A percentile compares a stretch with the other conserved stretches of the same genome.
phyloP scores from a whole-genome alignment of 2,888 invertebrate species.

The Dicycla oo region DNA sequence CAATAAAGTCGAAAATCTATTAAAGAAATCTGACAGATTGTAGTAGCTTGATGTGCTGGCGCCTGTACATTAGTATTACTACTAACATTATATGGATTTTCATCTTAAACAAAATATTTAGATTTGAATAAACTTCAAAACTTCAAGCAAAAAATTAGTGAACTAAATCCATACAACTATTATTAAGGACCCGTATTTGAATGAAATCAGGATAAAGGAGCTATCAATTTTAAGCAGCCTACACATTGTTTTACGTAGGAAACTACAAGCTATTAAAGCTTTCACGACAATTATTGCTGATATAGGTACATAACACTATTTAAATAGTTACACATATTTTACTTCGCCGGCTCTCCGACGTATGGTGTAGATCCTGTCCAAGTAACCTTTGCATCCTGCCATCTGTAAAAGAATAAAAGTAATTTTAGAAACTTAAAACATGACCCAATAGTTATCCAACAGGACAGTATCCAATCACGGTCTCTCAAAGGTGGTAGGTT shows the following conservation, averaged over 20 bases:
- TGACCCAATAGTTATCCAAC: not conserved
- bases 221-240: not conserved
- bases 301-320: not conserved
- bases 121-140: not conserved
- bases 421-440: not conserved
- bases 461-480: too few relatives aligned
- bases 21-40: too few relatives aligned
- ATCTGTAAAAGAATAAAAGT: constrained; percentile 84
- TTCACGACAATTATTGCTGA: not conserved
- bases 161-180: not conserved
- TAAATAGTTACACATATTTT: constrained; percentile 13
- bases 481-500: too few relatives aligned
- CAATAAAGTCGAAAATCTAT: too few relatives aligned
- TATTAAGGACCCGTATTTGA: not conserved
- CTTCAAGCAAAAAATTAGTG: not conserved
- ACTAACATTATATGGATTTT: too few relatives aligned
- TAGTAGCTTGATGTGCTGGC: too few relatives aligned
- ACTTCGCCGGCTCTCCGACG: constrained; percentile 80
- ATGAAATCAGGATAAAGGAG: not conserved
- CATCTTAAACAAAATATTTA: too few relatives aligned
- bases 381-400: constrained; percentile 94
- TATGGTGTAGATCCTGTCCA: constrained; percentile 91
- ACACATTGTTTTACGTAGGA: not conserved
- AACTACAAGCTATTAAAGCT: constrained; percentile 9
- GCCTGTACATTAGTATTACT: too few relatives aligned